Percentiles rank a stretch among this genome's conserved stretches.
phyloP scores from a whole-genome alignment of 92 coral and sea anemone genomes.

The Montipora capitata region DNA sequence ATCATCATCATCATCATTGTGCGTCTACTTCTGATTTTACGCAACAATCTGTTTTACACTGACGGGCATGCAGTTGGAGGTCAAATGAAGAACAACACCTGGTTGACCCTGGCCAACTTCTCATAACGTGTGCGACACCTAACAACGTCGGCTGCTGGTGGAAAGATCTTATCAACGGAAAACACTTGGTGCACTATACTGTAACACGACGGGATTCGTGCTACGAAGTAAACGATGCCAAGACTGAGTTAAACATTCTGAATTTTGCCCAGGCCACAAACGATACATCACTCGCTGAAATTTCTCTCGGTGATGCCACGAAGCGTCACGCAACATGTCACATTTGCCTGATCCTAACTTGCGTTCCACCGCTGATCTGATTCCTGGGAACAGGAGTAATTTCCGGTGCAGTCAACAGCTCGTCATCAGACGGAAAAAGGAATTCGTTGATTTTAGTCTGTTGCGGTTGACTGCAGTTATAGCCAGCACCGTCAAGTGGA shows the following conservation, averaged over 20 bases:
- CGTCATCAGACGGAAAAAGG: conserved; percentile 89
- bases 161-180: too few species aligned
- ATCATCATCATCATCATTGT: too few species aligned
- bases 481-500: conserved; percentile 32
- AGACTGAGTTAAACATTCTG: neutral
- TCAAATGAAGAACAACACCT: too few species aligned
- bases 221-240: neutral
- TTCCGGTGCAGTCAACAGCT: conserved; percentile 84
- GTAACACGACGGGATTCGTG: too few species aligned
- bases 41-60: too few species aligned
- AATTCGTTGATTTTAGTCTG: conserved; percentile 6
- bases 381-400: conserved; percentile 70
- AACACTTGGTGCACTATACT: too few species aligned
- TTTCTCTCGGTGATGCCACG: neutral
- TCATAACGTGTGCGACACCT: too few species aligned
- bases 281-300: neutral
- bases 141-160: too few species aligned
- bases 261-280: conserved; percentile 16
- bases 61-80: too few species aligned
- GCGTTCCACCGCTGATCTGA: conserved; percentile 84
- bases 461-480: neutral
- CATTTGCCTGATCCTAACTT: conserved; percentile 77
- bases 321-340: conserved; percentile 38
- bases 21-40: too few species aligned
- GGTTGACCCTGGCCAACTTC: too few species aligned